These are phyloP conservation scores for Chromoteleia sp. DNA, from an alignment of 2,888 invertebrate species.

Conservation along the genomic window DNA sequence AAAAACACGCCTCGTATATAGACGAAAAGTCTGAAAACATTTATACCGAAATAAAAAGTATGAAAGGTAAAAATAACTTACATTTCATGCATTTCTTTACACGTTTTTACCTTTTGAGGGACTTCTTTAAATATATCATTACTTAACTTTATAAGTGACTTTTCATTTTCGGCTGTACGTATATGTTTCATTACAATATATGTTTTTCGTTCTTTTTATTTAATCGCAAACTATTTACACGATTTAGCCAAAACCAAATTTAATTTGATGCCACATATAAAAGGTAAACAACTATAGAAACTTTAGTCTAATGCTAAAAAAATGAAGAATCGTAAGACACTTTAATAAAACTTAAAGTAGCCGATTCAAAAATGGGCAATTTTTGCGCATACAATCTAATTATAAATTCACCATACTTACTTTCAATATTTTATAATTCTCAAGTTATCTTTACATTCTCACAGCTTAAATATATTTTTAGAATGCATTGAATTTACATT, in stretches of 20 bases:
- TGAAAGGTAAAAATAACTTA: too few relatives aligned
- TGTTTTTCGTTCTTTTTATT: neutral
- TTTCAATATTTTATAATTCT: constrained; percentile 19
- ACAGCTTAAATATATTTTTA: constrained; percentile 48
- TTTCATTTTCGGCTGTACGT: too few relatives aligned
- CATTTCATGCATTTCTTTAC: too few relatives aligned
- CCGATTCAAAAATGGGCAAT: constrained; percentile 13
- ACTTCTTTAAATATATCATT: too few relatives aligned
- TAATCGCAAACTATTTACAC: constrained; percentile 31
- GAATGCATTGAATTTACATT: constrained; percentile 23
- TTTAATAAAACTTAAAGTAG: constrained; percentile 64
- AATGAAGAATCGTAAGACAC: constrained; percentile 21
- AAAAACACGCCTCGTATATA: too few relatives aligned
- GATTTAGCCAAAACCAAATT: constrained; percentile 4
- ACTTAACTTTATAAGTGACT: too few relatives aligned
- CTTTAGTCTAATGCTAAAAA: constrained; percentile 2
- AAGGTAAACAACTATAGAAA: constrained; percentile 8
- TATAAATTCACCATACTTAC: constrained; percentile 30
- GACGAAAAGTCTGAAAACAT: too few relatives aligned
- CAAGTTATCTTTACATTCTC: constrained; percentile 46
- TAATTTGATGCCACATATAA: neutral
- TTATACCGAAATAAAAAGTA: too few relatives aligned
- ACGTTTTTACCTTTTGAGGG: too few relatives aligned
- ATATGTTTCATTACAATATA: neutral
- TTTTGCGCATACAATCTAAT: constrained; percentile 7